phyloP scores from a whole-genome alignment of 2,888 invertebrate species.

The Heliconius sara region DNA sequence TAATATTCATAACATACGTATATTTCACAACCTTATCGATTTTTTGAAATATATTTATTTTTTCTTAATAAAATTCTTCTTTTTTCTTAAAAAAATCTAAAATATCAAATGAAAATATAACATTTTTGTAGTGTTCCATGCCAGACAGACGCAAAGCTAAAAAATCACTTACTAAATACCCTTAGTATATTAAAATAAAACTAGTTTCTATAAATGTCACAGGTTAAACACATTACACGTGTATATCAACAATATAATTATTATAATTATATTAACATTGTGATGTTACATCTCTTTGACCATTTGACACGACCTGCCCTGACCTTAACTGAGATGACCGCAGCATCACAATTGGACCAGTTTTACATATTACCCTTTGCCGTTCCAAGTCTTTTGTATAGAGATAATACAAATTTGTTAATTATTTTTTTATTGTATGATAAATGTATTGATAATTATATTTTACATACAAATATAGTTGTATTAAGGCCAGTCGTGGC shows the following conservation, averaged over 20 bases:
- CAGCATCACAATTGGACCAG: constrained; percentile 44
- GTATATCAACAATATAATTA: neutral
- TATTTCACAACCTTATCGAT: no score
- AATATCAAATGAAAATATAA: no score
- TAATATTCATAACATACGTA: no score
- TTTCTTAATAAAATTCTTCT: no score
- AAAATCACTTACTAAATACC: neutral
- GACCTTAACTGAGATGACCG: constrained; percentile 47
- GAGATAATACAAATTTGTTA: neutral
- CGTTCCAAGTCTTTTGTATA: neutral
- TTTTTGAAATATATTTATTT: no score
- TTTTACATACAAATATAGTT: neutral
- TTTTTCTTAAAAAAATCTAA: no score
- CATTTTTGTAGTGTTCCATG: no score
- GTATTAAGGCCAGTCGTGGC: no score
- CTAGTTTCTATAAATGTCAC: neutral
- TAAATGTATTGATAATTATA: neutral
- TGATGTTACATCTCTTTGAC: constrained; percentile 42
- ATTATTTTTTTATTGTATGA: neutral
- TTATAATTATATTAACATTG: constrained; percentile 21
- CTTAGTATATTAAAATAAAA: neutral
- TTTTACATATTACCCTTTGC: constrained; percentile 9
- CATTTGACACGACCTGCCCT: constrained; percentile 38
- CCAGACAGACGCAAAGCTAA: neutral
- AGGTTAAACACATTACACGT: constrained; percentile 1